Evolutionary conservation across 1,140 invertebrate genomes (phyloP).

Genomic region (Plodia interpunctella): DNA sequence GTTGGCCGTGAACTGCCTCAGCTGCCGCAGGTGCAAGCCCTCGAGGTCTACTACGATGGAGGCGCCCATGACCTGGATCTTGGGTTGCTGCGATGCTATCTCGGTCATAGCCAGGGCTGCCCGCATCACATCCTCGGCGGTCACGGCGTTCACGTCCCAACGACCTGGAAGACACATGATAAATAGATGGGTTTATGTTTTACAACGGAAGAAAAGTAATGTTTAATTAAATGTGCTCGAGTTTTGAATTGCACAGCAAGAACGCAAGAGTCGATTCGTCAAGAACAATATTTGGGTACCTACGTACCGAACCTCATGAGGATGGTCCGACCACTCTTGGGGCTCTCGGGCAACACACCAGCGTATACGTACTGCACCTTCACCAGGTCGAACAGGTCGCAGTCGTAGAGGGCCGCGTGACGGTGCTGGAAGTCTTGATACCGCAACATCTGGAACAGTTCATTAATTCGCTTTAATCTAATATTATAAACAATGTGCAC

Average conservation of each 20-base stretch:
- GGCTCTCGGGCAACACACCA: constrained; percentile 51
- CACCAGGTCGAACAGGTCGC: constrained; percentile 48
- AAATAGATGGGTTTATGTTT: too few species aligned
- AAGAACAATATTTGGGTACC: too few species aligned
- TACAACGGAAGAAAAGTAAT: too few species aligned
- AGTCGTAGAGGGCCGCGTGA: constrained; percentile 51
- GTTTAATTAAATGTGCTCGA: too few species aligned
- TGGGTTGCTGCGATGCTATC: constrained; percentile 83
- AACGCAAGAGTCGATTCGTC: too few species aligned
- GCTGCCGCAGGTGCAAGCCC: constrained; percentile 82
- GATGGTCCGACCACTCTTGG: constrained; percentile 48
- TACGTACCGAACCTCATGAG: constrained; percentile 64
- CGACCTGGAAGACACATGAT: constrained; percentile 68
- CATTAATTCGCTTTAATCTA: background rate
- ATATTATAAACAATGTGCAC: too few species aligned
- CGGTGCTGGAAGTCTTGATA: constrained; percentile 58
- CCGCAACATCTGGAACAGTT: constrained; percentile 47
- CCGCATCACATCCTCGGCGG: constrained; percentile 83
- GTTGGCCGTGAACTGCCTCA: constrained; percentile 78
- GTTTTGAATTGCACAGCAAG: too few species aligned
- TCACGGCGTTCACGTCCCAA: constrained; percentile 82
- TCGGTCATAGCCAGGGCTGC: constrained; percentile 83
- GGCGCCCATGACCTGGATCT: constrained; percentile 84
- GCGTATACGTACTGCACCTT: constrained; percentile 52
- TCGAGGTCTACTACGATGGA: constrained; percentile 85